Base-by-base conservation (phyloP, 2,888 invertebrate genomes). In the Himalopsyche anomala region DNA sequence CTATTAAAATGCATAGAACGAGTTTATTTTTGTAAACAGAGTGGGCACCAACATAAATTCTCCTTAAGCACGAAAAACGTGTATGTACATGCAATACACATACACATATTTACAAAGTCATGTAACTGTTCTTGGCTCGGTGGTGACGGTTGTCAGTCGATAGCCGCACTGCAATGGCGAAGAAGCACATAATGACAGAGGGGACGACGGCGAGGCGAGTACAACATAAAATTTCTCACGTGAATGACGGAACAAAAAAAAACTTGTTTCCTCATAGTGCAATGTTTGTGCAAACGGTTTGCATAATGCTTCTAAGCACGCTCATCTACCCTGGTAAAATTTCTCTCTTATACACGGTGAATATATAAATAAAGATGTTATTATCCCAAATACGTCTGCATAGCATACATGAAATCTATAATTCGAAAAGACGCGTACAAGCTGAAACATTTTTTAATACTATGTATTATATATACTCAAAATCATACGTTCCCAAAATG, bases 161-260 rank as follows among this genome's bases (percentile, higher is more conserved):
- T 56, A n/a, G 56, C 19, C 38, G 74, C 79, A 55, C 40, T 62
- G 19, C 51, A 45, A 45, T 54, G 74, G 79, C 83, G 45, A 17
- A 42, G 62, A 19, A 19, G 40, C 11, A 15, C 62, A 83, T 42
- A 42, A 28, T 40, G 38, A 56, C 45, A 12, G 80, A 51, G 51
- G 45, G 17, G 36, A 12, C 42, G n/a, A 38, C 36, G 56, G 56
- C 15, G 4, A 36, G 42, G 42, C 28, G 17, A 36, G 55, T 79
- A 55, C 17, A 80, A 38, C 4, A 38, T 11, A 80, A 69, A 51
- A 28, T 38, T 56, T 80, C 81, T 85, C 84, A 85, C 84, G 81
- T 85, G 84, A 51, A 69, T 81, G 81, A 56, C 81, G 81, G 84
- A 85, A 81, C n/a, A n/a, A 56, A 81, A 51, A 51, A 56, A 81